Base-by-base conservation (phyloP, 2,888 invertebrate species). In the Lasiommata megera region DNA sequence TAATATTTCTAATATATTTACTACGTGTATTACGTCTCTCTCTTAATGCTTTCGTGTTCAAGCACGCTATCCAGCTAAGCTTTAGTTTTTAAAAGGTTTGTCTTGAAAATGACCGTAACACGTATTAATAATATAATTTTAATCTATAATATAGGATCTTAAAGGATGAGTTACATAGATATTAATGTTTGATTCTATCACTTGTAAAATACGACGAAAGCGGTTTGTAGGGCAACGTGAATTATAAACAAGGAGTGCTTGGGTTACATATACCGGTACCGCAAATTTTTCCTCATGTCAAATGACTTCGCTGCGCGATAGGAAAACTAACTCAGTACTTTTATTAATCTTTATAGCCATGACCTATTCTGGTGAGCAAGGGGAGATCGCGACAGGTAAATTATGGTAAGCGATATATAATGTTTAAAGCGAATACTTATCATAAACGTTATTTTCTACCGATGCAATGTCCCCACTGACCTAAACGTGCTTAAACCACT, bases 181-280 rank as follows among this genome's bases (percentile, higher is more conserved):
- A 36, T 52, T 28, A n/a, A 40, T 63, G 54, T 61, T 60, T 51
- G 55, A 60, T 61, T 60, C 56, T 58, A 59, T 55, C 58, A 58
- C 47, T 41, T 48, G 18, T 53, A 54, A 61, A 54, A 60, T 44
- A 40, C 44, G 50, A 41, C 17, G 40, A 40, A 18, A 38, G 48
- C 56, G 36, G 44, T 53, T 55, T 53, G 28, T 48, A 14, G 57
- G 56, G 57, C 40, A 50, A 40, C 23, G 57, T 66, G 57, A 66
- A 66, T 66, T 61, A 66, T 66, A 66, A 58, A 66, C 47, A 43
- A 56, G 60, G 61, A 56, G 38, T 51, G 54, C 31, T 54, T 34
- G 41, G 55, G 53, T 56, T 60, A 53, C 41, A 38, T 23, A 40
- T 56, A 44, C 54, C 48, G 56, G 59, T 52, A 61, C 55, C 60